Conservation (phyloP, 2,888 invertebrate species). For the Xestoiulus laeticollis region DNA sequence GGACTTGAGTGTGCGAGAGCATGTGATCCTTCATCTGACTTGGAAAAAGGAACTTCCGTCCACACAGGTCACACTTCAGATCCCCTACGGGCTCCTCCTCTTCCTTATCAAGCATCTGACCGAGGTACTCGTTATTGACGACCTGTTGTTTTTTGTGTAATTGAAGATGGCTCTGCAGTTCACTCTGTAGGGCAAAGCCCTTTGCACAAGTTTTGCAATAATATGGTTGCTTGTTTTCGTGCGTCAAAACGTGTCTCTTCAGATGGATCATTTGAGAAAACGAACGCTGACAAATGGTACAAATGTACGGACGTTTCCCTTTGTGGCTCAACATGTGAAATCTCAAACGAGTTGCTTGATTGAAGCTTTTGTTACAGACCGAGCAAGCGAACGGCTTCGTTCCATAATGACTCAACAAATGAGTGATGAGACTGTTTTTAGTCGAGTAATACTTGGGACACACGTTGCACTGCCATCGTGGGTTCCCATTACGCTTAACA, state of each 20-base stretch:
- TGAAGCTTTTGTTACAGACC: slow-evolving; percentile 64
- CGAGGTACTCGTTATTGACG: background rate
- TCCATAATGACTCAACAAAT: slow-evolving; percentile 63
- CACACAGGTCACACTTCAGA: slow-evolving; percentile 57
- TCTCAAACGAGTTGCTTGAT: slow-evolving; percentile 64
- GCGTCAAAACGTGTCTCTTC: slow-evolving; percentile 63
- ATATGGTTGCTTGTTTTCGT: slow-evolving; percentile 61
- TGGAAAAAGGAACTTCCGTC: slow-evolving; percentile 62
- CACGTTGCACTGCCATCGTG: slow-evolving; percentile 63
- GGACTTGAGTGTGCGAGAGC: slow-evolving; percentile 62
- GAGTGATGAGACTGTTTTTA: slow-evolving; percentile 64
- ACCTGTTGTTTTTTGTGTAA: slow-evolving; percentile 57
- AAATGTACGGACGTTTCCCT: slow-evolving; percentile 61
- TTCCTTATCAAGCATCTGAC: slow-evolving; percentile 27
- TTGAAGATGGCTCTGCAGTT: slow-evolving; percentile 62
- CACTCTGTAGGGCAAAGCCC: slow-evolving; percentile 62
- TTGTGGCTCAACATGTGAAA: slow-evolving; percentile 64
- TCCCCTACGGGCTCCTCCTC: slow-evolving; percentile 48
- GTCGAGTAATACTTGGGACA: slow-evolving; percentile 64
- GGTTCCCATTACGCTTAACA: slow-evolving; percentile 59
- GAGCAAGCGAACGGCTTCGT: slow-evolving; percentile 63
- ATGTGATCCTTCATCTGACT: slow-evolving; percentile 64
- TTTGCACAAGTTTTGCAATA: slow-evolving; percentile 62
- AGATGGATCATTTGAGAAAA: slow-evolving; percentile 64
- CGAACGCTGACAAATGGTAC: slow-evolving; percentile 62